Evolutionary conservation across 2,888 invertebrate genomes (phyloP).

Genomic region (Acleris laterana): DNA sequence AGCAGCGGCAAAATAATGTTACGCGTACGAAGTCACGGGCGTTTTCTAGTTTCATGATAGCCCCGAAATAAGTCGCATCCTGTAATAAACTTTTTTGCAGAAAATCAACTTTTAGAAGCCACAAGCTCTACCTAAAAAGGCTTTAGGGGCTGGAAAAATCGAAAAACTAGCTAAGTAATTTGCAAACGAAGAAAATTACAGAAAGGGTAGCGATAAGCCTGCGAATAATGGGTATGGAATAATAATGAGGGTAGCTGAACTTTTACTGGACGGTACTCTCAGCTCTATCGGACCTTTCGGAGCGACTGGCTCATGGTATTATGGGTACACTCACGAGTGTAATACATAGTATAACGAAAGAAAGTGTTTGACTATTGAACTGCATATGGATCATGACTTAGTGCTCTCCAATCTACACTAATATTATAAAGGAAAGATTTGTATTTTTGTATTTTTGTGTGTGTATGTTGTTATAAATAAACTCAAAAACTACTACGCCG

Average conservation of each 20-base stretch:
- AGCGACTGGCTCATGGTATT: not conserved
- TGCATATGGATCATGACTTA: no score
- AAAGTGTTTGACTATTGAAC: not conserved
- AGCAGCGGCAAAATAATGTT: no score
- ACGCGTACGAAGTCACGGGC: no score
- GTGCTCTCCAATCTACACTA: no score
- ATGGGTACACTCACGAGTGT: not conserved
- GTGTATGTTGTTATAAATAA: no score
- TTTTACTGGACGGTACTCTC: constrained; percentile 6
- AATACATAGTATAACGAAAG: not conserved
- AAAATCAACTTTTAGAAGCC: not conserved
- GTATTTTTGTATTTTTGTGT: no score
- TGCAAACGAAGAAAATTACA: constrained; percentile 28
- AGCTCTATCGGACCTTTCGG: not conserved
- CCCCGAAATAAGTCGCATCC: no score
- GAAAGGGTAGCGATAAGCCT: constrained; percentile 30
- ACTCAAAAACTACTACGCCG: no score
- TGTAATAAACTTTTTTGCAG: no score
- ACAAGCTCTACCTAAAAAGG: not conserved
- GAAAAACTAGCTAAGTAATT: constrained; percentile 18
- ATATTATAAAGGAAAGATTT: no score
- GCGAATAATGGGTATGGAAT: constrained; percentile 28
- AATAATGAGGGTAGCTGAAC: constrained; percentile 23
- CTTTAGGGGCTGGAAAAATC: not conserved
- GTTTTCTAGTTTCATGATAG: no score